Evolutionary conservation across 2,888 invertebrate species (phyloP).

Genomic region (Therioaphis trifolii): DNA sequence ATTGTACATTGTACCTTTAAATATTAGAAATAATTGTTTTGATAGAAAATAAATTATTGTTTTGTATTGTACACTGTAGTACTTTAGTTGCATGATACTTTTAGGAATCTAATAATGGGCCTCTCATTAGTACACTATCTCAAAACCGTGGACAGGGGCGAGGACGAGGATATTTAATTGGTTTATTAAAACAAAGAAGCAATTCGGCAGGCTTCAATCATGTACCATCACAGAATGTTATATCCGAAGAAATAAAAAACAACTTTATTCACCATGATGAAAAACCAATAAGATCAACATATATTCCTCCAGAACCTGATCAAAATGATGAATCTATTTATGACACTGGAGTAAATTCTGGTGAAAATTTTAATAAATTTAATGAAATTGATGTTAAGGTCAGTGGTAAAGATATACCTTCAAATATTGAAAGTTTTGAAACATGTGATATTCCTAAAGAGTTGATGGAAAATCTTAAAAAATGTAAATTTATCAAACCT

Average conservation of each 20-base stretch:
- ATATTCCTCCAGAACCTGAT: constrained; percentile 36
- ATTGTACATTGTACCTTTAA: too few species aligned
- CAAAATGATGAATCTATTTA: constrained; percentile 48
- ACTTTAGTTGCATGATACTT: too few species aligned
- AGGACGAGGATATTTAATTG: background rate
- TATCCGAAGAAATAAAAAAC: background rate
- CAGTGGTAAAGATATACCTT: constrained; percentile 66
- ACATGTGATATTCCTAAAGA: constrained; percentile 69
- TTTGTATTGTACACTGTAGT: too few species aligned
- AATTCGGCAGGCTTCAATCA: background rate
- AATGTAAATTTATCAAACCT: constrained; percentile 70
- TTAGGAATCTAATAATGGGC: too few species aligned
- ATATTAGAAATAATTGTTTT: too few species aligned
- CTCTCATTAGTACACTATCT: too few species aligned
- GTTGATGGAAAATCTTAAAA: constrained; percentile 70
- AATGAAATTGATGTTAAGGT: constrained; percentile 65
- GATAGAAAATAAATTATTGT: too few species aligned
- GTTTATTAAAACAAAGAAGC: background rate
- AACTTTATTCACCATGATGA: background rate
- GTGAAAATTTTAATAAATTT: constrained; percentile 46
- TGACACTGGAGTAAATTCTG: constrained; percentile 39
- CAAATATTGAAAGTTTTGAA: constrained; percentile 69
- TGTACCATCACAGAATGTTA: background rate
- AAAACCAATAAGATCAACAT: background rate
- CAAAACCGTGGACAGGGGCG: background rate